A percentile compares a stretch with the other conserved stretches of the same genome.
Conservation (phyloP, 2,888 invertebrate species). For the Thera britannica region DNA sequence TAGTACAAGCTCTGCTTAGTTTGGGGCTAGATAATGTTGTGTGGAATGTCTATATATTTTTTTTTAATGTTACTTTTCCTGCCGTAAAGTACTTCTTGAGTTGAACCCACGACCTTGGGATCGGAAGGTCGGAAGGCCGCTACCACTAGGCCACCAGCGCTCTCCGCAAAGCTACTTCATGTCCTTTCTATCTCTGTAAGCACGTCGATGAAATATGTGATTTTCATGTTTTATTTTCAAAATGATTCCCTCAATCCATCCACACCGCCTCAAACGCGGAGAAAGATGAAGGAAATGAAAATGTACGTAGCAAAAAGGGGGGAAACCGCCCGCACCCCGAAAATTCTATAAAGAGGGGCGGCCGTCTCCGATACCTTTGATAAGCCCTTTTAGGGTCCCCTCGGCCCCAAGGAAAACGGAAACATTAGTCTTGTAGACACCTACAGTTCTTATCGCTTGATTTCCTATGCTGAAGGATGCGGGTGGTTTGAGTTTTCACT, state of each 20-base stretch:
- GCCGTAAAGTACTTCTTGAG: too few species aligned
- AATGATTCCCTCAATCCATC: slow-evolving; percentile 53
- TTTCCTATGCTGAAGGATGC: slow-evolving; percentile 70
- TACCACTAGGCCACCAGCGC: too few species aligned
- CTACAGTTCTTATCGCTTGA: slow-evolving; percentile 75
- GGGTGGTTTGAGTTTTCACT: slow-evolving; percentile 39
- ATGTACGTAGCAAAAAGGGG: slow-evolving; percentile 84
- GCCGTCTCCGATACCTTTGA: slow-evolving; percentile 75
- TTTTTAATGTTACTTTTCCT: too few species aligned
- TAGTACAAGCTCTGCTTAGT: too few species aligned
- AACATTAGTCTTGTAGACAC: slow-evolving; percentile 80
- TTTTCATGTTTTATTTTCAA: slow-evolving; percentile 2
- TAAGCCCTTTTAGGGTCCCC: slow-evolving; percentile 67
- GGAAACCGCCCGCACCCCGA: slow-evolving; percentile 66
- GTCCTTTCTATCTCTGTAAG: too few species aligned
- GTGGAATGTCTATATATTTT: too few species aligned
- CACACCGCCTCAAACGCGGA: slow-evolving; percentile 73
- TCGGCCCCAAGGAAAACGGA: slow-evolving; percentile 54
- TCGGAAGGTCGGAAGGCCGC: too few species aligned
- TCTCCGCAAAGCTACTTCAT: too few species aligned
- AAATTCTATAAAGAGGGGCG: slow-evolving; percentile 82
- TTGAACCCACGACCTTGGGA: too few species aligned
- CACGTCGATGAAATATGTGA: too few species aligned
- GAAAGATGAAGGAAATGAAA: slow-evolving; percentile 86
- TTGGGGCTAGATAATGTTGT: too few species aligned